Evolutionary conservation across 2,888 invertebrate genomes (phyloP), one percentile per base, ranked within the genome.

Genomic region (Branchellion lobata): DNA sequence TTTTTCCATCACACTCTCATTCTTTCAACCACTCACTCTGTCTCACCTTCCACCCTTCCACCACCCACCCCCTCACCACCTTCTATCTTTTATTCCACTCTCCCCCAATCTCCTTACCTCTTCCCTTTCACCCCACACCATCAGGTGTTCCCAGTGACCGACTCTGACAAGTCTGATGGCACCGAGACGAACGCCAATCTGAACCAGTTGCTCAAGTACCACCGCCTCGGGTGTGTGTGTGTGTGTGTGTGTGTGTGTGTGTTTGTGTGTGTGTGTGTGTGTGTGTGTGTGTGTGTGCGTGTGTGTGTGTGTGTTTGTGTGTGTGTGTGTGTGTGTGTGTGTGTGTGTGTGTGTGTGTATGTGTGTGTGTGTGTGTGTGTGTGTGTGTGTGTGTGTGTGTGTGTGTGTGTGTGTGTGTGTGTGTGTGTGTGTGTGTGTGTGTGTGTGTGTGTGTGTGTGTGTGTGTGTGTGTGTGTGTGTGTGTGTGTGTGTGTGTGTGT

Each of bases 161-260:
- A 92, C 85, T 90, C n/a, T n/a, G n/a, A n/a, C n/a, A 93, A 93
- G 88, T 91, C 93, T 1, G 95, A 96, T 89, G 97, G 97, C 0
- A 94, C 94, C 0, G 95, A 96, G 89, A 95, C 95, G 0, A 85
- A 86, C 81, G 91, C 92, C 84, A 94, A 93, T 87, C 91, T 92
- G 85, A 92, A 95, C 88, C 97, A 99, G 88, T 96, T 96, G 87
- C 89, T 99, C 69, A 96, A 92, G 88, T 99, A 94, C 89, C 99
- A 99, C 88, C 89, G 90, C 78, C 87, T 99, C 80, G 93, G 94
- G 84, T 94, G 95, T 47, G 89, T n/a, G 8, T 47, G 47, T 33
- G 73, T 34, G 47, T 47, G 47, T 47, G 47, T 47, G 47, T 47
- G 69, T 76, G 79, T 65, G 79, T 79, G 79, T 40, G 76, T 76